A percentile compares a stretch with the other conserved stretches of the same genome.
Conservation (phyloP, 2,113 vertebrate genomes). For the Rhinolophus ferrumequinum region DNA sequence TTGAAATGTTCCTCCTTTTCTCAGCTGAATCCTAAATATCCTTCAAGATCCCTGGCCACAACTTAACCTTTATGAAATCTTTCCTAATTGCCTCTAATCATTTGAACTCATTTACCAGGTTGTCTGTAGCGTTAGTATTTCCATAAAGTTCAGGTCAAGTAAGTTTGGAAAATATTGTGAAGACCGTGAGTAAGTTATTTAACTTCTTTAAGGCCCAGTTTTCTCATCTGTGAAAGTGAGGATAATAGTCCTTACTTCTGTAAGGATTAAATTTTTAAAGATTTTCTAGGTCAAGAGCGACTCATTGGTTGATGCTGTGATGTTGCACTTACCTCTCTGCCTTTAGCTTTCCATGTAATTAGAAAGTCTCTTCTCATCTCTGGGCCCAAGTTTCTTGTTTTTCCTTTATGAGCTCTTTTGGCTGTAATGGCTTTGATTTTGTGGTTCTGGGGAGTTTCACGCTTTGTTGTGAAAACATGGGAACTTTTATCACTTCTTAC, state of each 20-base stretch:
- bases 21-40: not conserved
- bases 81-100: not conserved
- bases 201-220: not conserved
- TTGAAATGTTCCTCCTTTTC: conserved; percentile 22
- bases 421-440: not conserved
- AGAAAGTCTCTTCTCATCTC: not conserved
- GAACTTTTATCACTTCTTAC: not conserved
- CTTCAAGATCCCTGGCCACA: not conserved
- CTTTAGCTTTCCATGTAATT: not conserved
- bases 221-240: not conserved
- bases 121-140: not conserved
- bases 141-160: not conserved
- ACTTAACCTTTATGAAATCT: not conserved
- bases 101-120: not conserved
- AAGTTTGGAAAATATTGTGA: not conserved
- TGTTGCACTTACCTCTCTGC: not conserved
- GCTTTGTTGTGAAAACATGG: not conserved
- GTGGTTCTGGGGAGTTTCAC: not conserved
- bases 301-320: not conserved
- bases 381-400: not conserved
- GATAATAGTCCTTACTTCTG: not conserved
- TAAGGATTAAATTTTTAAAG: not conserved
- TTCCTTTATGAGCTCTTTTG: not conserved
- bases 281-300: not conserved
- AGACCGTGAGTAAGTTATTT: not conserved